A percentile compares a stretch with the other conserved stretches of the same genome.
These are phyloP conservation scores for Galaxea fascicularis DNA, from an alignment of 92 coral and sea anemone species.

Conservation along the genomic window DNA sequence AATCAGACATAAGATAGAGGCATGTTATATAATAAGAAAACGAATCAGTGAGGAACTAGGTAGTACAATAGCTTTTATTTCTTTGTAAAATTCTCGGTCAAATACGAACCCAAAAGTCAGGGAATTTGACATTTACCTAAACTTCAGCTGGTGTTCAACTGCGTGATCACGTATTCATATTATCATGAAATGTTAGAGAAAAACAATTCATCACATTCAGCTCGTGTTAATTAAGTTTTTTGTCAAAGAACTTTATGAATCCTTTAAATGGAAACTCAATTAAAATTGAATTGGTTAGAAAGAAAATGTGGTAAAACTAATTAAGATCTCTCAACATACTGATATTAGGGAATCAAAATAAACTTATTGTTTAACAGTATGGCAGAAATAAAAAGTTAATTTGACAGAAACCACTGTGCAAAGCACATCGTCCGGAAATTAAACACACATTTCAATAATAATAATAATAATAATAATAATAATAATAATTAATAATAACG, in stretches of 20 bases:
- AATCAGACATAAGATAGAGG: too few relatives aligned
- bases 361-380: too few relatives aligned
- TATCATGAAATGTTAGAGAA: neutral
- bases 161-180: neutral
- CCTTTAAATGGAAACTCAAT: neutral
- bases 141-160: neutral
- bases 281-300: neutral
- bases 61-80: too few relatives aligned
- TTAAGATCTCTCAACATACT: neutral
- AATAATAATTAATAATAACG: too few relatives aligned
- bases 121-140: neutral
- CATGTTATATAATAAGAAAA: too few relatives aligned
- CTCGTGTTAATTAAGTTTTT: conserved; percentile 9
- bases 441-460: too few relatives aligned
- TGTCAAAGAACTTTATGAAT: neutral
- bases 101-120: too few relatives aligned
- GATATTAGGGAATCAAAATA: too few relatives aligned
- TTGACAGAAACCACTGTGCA: neutral
- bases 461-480: too few relatives aligned
- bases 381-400: neutral
- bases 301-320: neutral
- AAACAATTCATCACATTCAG: neutral
- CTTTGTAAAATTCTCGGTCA: too few relatives aligned
- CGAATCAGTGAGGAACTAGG: too few relatives aligned
- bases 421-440: too few relatives aligned